Conservation (phyloP, 2,797 vertebrate genomes). For the Phataginus tricuspis region DNA sequence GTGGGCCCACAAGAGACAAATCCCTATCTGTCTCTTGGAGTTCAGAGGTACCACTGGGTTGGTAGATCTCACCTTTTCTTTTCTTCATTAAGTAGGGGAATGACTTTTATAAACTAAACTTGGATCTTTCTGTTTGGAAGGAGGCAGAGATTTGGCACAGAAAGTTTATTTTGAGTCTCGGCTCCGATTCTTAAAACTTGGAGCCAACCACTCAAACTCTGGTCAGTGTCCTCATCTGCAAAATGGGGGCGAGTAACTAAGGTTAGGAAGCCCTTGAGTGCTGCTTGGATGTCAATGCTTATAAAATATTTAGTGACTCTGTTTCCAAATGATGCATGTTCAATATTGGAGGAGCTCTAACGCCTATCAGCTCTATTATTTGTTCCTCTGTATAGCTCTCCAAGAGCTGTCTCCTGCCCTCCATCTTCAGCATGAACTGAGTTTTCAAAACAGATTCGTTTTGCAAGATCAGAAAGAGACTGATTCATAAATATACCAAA, state of each 20-base stretch:
- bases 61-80: not conserved
- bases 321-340: constrained; percentile 34
- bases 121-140: not conserved
- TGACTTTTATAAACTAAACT: not conserved
- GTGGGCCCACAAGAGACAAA: not conserved
- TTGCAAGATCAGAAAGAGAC: not conserved
- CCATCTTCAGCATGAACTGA: not conserved
- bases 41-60: not conserved
- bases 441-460: constrained; percentile 54
- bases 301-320: constrained; percentile 63
- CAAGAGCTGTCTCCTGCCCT: not conserved
- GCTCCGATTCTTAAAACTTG: not conserved
- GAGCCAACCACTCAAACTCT: not conserved
- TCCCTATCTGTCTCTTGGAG: not conserved
- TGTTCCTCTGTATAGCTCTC: not conserved
- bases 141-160: not conserved
- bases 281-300: constrained; percentile 2
- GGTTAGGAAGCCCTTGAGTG: not conserved
- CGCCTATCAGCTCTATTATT: not conserved
- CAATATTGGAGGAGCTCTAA: constrained; percentile 38
- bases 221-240: constrained; percentile 35
- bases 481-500: constrained; percentile 59
- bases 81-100: not conserved
- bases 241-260: constrained; percentile 37
- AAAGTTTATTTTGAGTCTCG: constrained; percentile 3